Base-by-base conservation (phyloP, 2,797 vertebrate species). In the Falco biarmicus region DNA sequence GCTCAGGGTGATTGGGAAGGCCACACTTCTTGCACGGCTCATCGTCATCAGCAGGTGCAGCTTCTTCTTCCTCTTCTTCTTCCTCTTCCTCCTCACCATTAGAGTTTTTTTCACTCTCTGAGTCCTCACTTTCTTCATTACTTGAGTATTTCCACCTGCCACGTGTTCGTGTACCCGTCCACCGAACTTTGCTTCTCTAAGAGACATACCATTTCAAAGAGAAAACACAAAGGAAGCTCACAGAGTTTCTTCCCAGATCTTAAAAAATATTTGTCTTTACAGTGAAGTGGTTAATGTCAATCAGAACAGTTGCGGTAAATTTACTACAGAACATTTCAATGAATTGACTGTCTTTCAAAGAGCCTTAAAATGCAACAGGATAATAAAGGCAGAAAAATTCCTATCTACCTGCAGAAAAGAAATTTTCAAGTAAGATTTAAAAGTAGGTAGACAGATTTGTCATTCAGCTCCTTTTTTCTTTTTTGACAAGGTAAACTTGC, bases 1-100 rank as follows among this genome's bases (percentile, higher is more conserved):
- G 98, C 77, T 99, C 99, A 0, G 99, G 99, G 84, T 99, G 99
- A 95, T 99, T 99, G 91, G 99, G 98, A 89, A 99, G 99, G 87
- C 99, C 98, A 90, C 99, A 99, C 95, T 99, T 99, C 94, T 99
- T 99, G 98, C 99, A 99, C 0, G 99, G 99, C 29, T 99, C 99
- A 91, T 99, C 99, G 0, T 98, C 98, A 61, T 98, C 98, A 65
- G 98, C 98, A 66, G 98, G 96, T 26, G 95, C 79, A 16, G 98
- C 95, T 95, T 98, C 96, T 97, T 96, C 98, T 50, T 98, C 98
- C 1, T 98, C 99, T 63, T 98, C 98, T 60, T 97, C 98, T 2
- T 99, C 98, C 10, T 99, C 99, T 0, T 98, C 98, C 59, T 98
- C 99, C 1, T 96, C 98, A 37, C 98, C 97, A 10, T 97, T 94